phyloP scores from a whole-genome alignment of 1,140 invertebrate species.

The Drosophila orena region DNA sequence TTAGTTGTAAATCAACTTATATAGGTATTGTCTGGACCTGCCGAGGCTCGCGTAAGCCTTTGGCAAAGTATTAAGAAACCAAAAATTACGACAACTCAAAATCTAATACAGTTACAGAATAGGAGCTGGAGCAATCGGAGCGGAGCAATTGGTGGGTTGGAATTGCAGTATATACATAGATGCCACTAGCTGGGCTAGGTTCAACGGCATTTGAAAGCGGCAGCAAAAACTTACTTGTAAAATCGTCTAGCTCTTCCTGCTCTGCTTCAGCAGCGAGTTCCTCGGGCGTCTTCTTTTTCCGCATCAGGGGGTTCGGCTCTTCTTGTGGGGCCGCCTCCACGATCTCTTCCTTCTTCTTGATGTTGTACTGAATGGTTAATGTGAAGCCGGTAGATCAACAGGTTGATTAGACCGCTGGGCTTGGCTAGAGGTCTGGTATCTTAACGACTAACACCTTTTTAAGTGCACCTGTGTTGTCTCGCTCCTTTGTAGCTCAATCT shows the following conservation, averaged over 20 bases:
- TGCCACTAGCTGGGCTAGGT: conserved; percentile 37
- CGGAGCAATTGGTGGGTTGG: conserved; percentile 16
- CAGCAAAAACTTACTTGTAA: conserved; percentile 93
- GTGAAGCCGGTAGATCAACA: conserved; percentile 6
- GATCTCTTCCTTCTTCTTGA: conserved; percentile 97
- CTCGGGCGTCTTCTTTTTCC: conserved; percentile 99
- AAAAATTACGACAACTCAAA: conserved; percentile 35
- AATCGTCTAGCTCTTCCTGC: conserved; percentile 97
- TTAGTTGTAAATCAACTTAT: conserved; percentile 31
- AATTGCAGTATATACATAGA: conserved; percentile 37
- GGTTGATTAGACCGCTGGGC: conserved; percentile 77
- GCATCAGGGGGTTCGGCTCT: conserved; percentile 95
- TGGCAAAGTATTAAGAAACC: conserved; percentile 19
- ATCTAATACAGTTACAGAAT: conserved; percentile 44
- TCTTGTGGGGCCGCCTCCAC: conserved; percentile 91
- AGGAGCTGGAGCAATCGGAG: conserved; percentile 1
- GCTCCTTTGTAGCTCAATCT: conserved; percentile 90
- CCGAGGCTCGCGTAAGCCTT: conserved; percentile 4
- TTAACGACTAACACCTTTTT: conserved; percentile 29
- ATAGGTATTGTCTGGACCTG: conserved; percentile 31
- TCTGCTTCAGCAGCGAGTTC: conserved; percentile 97
- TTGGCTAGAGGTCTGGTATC: neutral
- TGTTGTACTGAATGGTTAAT: conserved; percentile 93
- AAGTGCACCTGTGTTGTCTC: conserved; percentile 32
- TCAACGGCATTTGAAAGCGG: conserved; percentile 10